phyloP scores from a whole-genome alignment of 2,113 vertebrate genomes.

The Asarcornis scutulata region DNA sequence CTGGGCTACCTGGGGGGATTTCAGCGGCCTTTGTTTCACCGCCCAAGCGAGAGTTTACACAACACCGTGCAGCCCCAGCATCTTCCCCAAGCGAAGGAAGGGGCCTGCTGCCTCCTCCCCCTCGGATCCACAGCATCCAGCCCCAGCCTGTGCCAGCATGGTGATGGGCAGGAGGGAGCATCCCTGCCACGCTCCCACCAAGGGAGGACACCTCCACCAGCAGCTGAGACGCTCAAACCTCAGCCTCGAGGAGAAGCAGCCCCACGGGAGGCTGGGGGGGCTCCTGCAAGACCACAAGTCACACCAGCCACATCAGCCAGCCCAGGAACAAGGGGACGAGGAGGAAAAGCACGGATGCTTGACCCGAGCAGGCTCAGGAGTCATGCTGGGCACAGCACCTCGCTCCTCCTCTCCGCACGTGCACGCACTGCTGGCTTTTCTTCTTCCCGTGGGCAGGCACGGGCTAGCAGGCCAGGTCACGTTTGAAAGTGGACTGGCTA shows the following conservation, averaged over 20 bases:
- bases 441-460: background rate
- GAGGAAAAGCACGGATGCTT: background rate
- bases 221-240: background rate
- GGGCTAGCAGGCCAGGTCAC: background rate
- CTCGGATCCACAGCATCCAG: background rate
- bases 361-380: background rate
- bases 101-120: too few relatives aligned
- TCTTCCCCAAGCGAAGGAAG: background rate
- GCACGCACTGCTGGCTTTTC: background rate
- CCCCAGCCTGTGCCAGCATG: background rate
- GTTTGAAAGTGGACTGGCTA: background rate
- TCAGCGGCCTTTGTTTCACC: background rate
- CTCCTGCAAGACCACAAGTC: background rate
- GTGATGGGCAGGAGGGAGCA: too few relatives aligned
- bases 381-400: rapidly evolving
- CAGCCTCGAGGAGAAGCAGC: background rate
- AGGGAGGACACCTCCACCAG: background rate
- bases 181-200: too few relatives aligned
- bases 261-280: rapidly evolving
- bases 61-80: background rate
- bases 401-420: background rate
- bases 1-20: background rate
- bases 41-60: background rate
- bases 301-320: background rate
- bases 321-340: background rate